Base-by-base conservation (phyloP, 2,888 invertebrate species). In the Therioaphis trifolii region DNA sequence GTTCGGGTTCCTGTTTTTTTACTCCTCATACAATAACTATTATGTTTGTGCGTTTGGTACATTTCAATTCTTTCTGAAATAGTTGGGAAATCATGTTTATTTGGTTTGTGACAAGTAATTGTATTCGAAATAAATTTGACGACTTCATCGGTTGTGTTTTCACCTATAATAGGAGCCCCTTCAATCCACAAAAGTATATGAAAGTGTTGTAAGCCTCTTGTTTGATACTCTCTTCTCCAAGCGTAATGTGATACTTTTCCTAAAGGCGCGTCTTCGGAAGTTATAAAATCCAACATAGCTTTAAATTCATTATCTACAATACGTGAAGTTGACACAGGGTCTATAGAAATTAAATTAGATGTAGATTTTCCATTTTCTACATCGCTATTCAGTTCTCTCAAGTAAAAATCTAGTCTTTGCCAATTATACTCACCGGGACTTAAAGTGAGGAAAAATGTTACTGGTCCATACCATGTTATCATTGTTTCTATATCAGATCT, bases 301-400 rank as follows among this genome's bases (percentile, higher is more conserved):
- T 84, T 66, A 85, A 88, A 88, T 84, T 88, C 87, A 43, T 86
- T 87, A 43, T 88, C 87, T 66, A 88, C 86, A 85, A 87, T 88
- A 72, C 87, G 77, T 1, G 87, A 87, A n/a, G 86, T 85, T 21
- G 87, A 86, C 2, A 88, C 86, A n/a, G 87, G 87, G 85, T 88
- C 88, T 12, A 79, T 79, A 21, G 87, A 87, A 72, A 88, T 87
- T 18, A 88, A 85, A 85, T 87, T 87, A 84, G 86, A 86, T n/a
- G 85, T 69, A 7, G 86, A 85, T 76, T 86, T 87, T 61, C 86
- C 87, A 15, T 27, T 15, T 21, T 72, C 43, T 49, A 85, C 84
- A 75, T 79, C 72, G 24, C 84, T 85, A 85, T 87, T 87, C 11
- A 88, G 85, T 85, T 86, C 71, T 66, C 84, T 86, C 24, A 87